Conservation (phyloP, 2,888 invertebrate genomes). For the Bellardia pandia region DNA sequence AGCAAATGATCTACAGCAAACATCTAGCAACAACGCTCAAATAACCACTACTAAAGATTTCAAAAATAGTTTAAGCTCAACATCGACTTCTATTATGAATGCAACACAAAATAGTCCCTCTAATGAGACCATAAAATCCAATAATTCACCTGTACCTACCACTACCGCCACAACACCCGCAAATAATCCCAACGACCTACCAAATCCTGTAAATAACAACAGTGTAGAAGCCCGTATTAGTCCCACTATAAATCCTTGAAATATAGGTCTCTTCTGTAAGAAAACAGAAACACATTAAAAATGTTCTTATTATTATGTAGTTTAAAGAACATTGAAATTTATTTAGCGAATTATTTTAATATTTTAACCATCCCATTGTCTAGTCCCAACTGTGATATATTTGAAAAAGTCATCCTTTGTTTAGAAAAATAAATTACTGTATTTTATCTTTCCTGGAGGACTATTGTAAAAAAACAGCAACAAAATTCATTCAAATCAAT, state of each 20-base stretch:
- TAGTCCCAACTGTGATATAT: slow-evolving; percentile 85
- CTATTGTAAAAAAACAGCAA: not conserved
- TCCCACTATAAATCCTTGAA: slow-evolving; percentile 31
- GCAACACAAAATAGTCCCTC: slow-evolving; percentile 73
- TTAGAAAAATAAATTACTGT: slow-evolving; percentile 26
- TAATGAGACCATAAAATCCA: slow-evolving; percentile 58
- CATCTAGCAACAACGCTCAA: not conserved
- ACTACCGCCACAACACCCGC: slow-evolving; percentile 4
- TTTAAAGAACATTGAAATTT: not conserved
- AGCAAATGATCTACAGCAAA: slow-evolving; percentile 55
- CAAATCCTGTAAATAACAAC: slow-evolving; percentile 26
- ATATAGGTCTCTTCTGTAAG: not conserved
- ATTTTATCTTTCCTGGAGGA: slow-evolving; percentile 20
- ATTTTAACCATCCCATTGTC: slow-evolving; percentile 77
- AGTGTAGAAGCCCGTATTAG: slow-evolving; percentile 37
- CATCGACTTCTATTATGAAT: slow-evolving; percentile 68
- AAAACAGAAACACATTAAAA: no score
- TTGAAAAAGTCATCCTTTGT: slow-evolving; percentile 73
- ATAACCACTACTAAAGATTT: slow-evolving; percentile 44
- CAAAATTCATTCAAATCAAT: no score
- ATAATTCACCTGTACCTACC: slow-evolving; percentile 57
- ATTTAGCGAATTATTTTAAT: slow-evolving; percentile 28
- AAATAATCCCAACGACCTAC: slow-evolving; percentile 31
- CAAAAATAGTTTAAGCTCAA: slow-evolving; percentile 31
- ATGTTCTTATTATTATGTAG: not conserved